A percentile compares a stretch with the other conserved stretches of the same genome.
phyloP scores from a whole-genome alignment of 2,888 invertebrate species.

The Mycalesis mineus region DNA sequence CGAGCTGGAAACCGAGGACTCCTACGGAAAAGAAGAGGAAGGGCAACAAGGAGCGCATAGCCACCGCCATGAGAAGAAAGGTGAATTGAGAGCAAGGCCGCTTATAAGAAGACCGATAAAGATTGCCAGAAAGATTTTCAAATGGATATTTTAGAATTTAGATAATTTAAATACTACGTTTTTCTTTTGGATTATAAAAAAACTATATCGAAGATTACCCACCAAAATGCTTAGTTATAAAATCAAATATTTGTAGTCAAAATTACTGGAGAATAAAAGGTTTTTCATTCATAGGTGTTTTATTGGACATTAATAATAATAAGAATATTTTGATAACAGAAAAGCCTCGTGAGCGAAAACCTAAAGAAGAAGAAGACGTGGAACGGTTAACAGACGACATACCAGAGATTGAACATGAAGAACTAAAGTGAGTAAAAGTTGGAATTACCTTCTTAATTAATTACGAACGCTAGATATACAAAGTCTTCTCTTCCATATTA shows the following conservation, averaged over 20 bases:
- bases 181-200: too few species aligned
- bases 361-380: slow-evolving; percentile 36
- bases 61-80: slow-evolving; percentile 58
- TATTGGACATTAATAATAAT: not conserved
- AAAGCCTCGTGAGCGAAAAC: slow-evolving; percentile 32
- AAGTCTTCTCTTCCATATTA: too few species aligned
- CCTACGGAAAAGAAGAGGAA: slow-evolving; percentile 78
- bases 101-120: slow-evolving; percentile 50
- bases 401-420: slow-evolving; percentile 42
- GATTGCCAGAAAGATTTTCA: slow-evolving; percentile 45
- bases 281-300: not conserved
- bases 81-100: slow-evolving; percentile 45
- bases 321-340: slow-evolving; percentile 13
- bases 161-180: too few species aligned
- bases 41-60: slow-evolving; percentile 69
- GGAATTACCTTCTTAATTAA: not conserved
- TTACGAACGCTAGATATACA: too few species aligned
- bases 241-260: not conserved
- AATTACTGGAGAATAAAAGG: not conserved
- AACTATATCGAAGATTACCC: not conserved
- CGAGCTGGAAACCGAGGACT: slow-evolving; percentile 83
- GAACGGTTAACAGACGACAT: slow-evolving; percentile 35
- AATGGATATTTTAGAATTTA: slow-evolving; percentile 42
- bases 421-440: slow-evolving; percentile 49
- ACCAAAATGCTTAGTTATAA: not conserved